A percentile compares a stretch with the other conserved stretches of the same genome.
Conservation (phyloP, 2,113 vertebrate species). For the Pogona vitticeps region DNA sequence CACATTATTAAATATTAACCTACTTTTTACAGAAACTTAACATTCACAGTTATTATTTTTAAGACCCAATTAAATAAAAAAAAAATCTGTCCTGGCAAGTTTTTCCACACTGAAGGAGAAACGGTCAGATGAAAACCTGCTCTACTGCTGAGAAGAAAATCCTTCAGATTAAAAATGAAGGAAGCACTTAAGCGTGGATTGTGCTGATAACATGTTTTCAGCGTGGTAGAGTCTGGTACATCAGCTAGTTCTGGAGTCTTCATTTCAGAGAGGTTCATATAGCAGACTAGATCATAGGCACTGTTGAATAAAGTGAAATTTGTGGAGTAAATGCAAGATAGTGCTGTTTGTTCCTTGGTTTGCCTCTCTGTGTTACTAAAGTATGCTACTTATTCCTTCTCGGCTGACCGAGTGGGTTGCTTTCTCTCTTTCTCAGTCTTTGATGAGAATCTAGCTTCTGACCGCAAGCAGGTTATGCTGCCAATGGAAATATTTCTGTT, state of each 20-base stretch:
- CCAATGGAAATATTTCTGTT: neutral
- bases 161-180: neutral
- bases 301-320: slow-evolving; percentile 53
- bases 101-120: neutral
- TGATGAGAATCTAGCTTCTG: neutral
- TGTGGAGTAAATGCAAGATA: slow-evolving; percentile 15
- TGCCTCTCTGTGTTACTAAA: neutral
- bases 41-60: neutral
- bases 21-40: neutral
- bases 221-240: neutral
- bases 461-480: neutral
- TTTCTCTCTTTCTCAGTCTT: neutral
- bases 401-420: too few relatives aligned
- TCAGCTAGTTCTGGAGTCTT: neutral
- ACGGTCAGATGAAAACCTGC: too few relatives aligned
- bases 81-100: neutral
- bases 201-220: neutral
- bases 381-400: neutral
- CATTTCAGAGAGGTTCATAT: neutral
- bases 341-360: neutral
- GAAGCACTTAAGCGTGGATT: neutral
- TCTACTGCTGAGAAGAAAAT: neutral
- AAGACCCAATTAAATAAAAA: neutral
- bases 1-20: neutral
- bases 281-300: slow-evolving; percentile 47